Evolutionary conservation across 1,140 invertebrate species (phyloP).

Genomic region (Eupeodes corollae): DNA sequence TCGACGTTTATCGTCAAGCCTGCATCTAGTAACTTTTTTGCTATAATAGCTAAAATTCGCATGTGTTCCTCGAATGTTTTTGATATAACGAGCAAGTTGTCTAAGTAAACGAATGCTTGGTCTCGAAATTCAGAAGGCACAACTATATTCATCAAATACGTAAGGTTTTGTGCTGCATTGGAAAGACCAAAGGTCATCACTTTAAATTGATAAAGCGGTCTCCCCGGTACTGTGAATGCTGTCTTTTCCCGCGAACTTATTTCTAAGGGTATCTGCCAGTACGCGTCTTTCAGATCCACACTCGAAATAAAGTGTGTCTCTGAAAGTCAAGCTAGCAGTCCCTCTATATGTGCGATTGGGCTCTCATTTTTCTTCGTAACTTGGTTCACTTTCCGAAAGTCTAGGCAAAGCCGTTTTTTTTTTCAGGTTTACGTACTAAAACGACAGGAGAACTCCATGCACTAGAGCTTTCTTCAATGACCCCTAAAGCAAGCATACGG

Average conservation of each 20-base stretch:
- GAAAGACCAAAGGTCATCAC: slow-evolving; percentile 11
- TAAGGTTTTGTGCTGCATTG: no score
- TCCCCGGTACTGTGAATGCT: slow-evolving; percentile 24
- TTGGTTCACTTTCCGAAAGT: slow-evolving; percentile 21
- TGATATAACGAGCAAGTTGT: slow-evolving; percentile 39
- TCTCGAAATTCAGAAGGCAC: background rate
- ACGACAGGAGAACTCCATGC: no score
- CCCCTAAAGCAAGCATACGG: no score
- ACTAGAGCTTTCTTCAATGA: no score
- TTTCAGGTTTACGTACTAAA: no score
- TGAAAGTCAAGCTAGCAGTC: slow-evolving; percentile 8
- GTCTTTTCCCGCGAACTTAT: slow-evolving; percentile 29
- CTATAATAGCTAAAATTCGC: slow-evolving; percentile 22
- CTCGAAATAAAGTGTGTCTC: slow-evolving; percentile 17
- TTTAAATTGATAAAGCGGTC: slow-evolving; percentile 3
- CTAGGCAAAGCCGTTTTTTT: slow-evolving; percentile 17
- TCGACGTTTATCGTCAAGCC: no score
- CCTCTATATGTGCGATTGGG: slow-evolving; percentile 18
- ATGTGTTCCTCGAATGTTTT: slow-evolving; percentile 36
- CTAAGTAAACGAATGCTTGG: slow-evolving; percentile 12
- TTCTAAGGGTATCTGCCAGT: slow-evolving; percentile 28
- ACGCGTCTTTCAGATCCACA: no score
- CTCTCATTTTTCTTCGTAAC: slow-evolving; percentile 23
- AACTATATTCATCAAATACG: background rate
- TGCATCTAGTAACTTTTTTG: slow-evolving; percentile 20